phyloP scores from a whole-genome alignment of 1,140 invertebrate genomes.

The Aphelenchoides fujianensis region DNA sequence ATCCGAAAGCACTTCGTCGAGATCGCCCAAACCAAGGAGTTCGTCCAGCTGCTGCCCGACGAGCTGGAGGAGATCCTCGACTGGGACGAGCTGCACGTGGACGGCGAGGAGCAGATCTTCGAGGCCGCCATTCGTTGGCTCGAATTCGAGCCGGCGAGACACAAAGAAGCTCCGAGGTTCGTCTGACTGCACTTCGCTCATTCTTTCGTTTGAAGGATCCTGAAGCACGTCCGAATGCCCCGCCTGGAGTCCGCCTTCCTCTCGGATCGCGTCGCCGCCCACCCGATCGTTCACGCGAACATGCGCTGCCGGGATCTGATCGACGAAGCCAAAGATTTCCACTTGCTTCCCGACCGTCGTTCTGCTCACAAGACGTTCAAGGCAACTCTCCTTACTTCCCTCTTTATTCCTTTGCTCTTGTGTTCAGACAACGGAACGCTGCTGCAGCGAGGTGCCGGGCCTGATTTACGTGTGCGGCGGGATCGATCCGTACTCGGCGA shows the following conservation, averaged over 20 bases:
- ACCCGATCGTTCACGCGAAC: slow-evolving; percentile 72
- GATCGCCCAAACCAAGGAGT: slow-evolving; percentile 76
- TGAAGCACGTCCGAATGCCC: slow-evolving; percentile 76
- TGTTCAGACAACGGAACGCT: slow-evolving; percentile 71
- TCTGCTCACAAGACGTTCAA: slow-evolving; percentile 47
- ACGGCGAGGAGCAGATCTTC: slow-evolving; percentile 68
- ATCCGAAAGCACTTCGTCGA: slow-evolving; percentile 79
- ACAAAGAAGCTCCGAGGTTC: slow-evolving; percentile 27
- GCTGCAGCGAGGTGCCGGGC: slow-evolving; percentile 73
- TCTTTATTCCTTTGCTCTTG: slow-evolving; percentile 32
- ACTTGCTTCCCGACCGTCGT: slow-evolving; percentile 78
- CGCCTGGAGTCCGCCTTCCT: slow-evolving; percentile 77
- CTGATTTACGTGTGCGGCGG: slow-evolving; percentile 85
- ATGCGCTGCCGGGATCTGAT: slow-evolving; percentile 71
- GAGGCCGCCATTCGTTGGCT: slow-evolving; percentile 43
- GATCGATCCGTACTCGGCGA: slow-evolving; percentile 60
- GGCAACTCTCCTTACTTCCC: not conserved
- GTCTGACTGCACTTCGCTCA: slow-evolving; percentile 38
- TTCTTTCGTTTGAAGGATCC: slow-evolving; percentile 70
- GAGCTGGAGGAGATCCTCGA: slow-evolving; percentile 74
- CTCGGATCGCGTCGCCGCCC: slow-evolving; percentile 76
- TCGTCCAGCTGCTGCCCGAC: slow-evolving; percentile 69
- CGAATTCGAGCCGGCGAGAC: slow-evolving; percentile 27
- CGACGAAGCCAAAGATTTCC: slow-evolving; percentile 79
- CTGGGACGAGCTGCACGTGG: slow-evolving; percentile 76